Evolutionary conservation across 1,140 invertebrate genomes (phyloP), one percentile per base, ranked within the genome.

Genomic region (Rhynchophorus ferrugineus): DNA sequence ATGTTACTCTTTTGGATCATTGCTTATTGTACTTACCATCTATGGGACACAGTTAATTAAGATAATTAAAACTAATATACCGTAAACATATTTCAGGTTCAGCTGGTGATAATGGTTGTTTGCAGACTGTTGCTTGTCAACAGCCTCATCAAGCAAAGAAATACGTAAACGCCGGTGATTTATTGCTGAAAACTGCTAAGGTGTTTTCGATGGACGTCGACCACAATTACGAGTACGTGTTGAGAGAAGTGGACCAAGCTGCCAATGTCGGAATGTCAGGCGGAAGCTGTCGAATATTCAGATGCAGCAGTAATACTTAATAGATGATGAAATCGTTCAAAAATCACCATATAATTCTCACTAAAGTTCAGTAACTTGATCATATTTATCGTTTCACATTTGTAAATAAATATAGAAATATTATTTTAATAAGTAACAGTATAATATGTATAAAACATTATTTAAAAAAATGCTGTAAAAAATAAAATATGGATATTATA

Each of bases 91-190:
- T 61, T 60, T 43, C 76, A 39, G 78, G 81, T 49, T 74, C 77
- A 36, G 74, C 73, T 16, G 75, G 75, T 36, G 71, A 83, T 38
- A 79, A 84, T 62, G 79, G 77, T n/a, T 91, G 87, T 61, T 70
- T 91, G 1, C 82, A 85, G 65, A 75, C 80, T 19, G 76, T 87
- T 2, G 82, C 87, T 43, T 91, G 88, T 58, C 79, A 83, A 57
- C 78, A 81, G 49, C 86, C 86, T 0, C 68, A 76, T 29, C 78
- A 84, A 34, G 84, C 86, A 6, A 79, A 75, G 34, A 74, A 85
- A 47, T 91, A 91, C 66, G 72, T 82, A 3, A 78, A 79, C 9
- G 86, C 85, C 2, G 84, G 81, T 11, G 83, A 87, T 56, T 78
- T 88, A 49, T 66, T 89, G 1, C 61, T 88, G 35, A 81, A 85